Evolutionary conservation across 2,113 vertebrate species (phyloP).

Genomic region (Myrmecophaga tridactyla): DNA sequence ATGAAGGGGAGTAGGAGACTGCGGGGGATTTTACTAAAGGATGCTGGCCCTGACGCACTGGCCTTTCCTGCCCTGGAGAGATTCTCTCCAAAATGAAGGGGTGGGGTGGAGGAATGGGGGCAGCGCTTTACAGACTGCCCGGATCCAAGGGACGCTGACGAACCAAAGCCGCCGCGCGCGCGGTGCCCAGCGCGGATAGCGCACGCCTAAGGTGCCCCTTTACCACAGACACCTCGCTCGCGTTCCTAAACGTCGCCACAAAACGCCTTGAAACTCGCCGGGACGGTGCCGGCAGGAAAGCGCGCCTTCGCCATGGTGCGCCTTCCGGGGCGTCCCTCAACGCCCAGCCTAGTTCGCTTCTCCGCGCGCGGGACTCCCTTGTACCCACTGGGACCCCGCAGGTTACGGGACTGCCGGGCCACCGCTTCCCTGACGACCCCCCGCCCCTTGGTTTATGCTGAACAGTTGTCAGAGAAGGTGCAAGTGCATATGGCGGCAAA

Average conservation of each 20-base stretch:
- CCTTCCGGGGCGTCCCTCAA: fast-evolving
- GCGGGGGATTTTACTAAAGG: not conserved
- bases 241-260: not conserved
- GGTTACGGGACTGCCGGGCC: not conserved
- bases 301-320: not conserved
- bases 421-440: not conserved
- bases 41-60: not conserved
- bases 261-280: not conserved
- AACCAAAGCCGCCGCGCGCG: conserved; percentile 55
- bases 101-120: no score
- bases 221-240: not conserved
- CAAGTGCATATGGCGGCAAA: conserved; percentile 37
- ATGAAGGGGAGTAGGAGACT: not conserved
- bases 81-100: not conserved
- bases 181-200: not conserved
- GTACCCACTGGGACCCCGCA: not conserved
- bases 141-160: not conserved
- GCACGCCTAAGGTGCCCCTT: not conserved
- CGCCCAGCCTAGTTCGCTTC: no score
- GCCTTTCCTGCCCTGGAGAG: not conserved
- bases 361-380: fast-evolving
- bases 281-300: not conserved
- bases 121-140: not conserved
- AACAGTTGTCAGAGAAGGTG: not conserved
- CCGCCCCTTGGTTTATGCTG: not conserved